These are phyloP conservation scores for Euplexia lucipara DNA, from an alignment of 2,888 invertebrate species.

Conservation along the genomic window DNA sequence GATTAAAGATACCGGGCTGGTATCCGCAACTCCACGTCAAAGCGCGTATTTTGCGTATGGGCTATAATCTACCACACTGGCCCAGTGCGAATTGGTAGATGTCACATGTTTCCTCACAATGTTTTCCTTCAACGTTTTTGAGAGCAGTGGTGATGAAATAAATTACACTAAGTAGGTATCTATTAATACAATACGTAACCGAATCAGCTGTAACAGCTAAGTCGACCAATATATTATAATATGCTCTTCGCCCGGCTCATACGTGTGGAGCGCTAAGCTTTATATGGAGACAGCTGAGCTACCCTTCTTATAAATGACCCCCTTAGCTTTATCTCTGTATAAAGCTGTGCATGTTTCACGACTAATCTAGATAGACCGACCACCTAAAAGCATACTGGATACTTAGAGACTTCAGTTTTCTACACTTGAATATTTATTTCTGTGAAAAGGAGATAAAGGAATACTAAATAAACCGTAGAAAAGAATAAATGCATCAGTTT, in stretches of 20 bases:
- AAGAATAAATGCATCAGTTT: no score
- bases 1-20: no score
- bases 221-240: constrained; percentile 34
- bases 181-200: constrained; percentile 14
- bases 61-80: no score
- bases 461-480: no score
- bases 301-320: constrained; percentile 40
- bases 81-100: no score
- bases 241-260: constrained; percentile 20
- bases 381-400: constrained; percentile 15
- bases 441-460: no score
- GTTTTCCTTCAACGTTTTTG: no score
- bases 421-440: neutral
- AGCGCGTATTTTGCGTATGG: no score
- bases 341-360: constrained; percentile 18
- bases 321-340: constrained; percentile 25
- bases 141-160: no score
- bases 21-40: no score
- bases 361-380: constrained; percentile 34
- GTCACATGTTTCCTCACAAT: no score
- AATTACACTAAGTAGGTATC: no score
- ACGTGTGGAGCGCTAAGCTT: constrained; percentile 41
- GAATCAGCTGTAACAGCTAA: constrained; percentile 16
- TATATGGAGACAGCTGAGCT: constrained; percentile 46
- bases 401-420: neutral